These are phyloP conservation scores for Zaprionus taronus DNA, from an alignment of 1,140 invertebrate genomes.

Conservation along the genomic window DNA sequence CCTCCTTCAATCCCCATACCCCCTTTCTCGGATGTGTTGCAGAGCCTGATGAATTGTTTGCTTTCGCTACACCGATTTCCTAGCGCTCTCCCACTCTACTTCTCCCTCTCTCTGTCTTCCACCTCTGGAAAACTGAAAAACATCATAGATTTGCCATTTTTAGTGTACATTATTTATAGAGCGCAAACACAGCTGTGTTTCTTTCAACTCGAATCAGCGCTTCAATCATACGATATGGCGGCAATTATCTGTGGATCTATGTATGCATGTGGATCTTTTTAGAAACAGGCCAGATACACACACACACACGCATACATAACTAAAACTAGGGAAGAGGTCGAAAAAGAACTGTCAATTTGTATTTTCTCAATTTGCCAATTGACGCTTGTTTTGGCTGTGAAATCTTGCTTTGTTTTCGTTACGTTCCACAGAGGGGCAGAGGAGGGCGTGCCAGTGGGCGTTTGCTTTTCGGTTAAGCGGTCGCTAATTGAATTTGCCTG, in stretches of 20 bases:
- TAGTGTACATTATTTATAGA: constrained; percentile 74
- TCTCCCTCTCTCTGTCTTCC: not conserved
- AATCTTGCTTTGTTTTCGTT: constrained; percentile 47
- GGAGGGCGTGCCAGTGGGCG: constrained; percentile 29
- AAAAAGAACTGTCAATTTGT: constrained; percentile 60
- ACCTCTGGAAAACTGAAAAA: constrained; percentile 37
- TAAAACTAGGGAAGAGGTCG: not conserved
- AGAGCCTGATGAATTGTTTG: constrained; percentile 40
- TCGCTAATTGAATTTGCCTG: constrained; percentile 71
- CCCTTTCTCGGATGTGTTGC: not conserved
- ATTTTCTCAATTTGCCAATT: constrained; percentile 57
- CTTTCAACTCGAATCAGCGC: constrained; percentile 38
- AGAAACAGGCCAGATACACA: not conserved
- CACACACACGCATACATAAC: not conserved
- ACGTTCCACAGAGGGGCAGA: constrained; percentile 4
- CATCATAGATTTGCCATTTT: constrained; percentile 70
- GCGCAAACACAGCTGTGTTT: constrained; percentile 71
- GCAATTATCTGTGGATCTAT: not conserved
- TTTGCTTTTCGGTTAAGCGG: constrained; percentile 15
- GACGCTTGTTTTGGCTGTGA: constrained; percentile 41
- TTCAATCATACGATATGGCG: constrained; percentile 42
- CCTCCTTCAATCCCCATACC: not conserved
- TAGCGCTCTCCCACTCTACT: not conserved
- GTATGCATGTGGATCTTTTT: not conserved
- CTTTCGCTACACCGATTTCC: constrained; percentile 30